Evolutionary conservation across 2,113 vertebrate genomes (phyloP), one percentile per base, ranked within the genome.

Genomic region (Malurus alboscapulatus): DNA sequence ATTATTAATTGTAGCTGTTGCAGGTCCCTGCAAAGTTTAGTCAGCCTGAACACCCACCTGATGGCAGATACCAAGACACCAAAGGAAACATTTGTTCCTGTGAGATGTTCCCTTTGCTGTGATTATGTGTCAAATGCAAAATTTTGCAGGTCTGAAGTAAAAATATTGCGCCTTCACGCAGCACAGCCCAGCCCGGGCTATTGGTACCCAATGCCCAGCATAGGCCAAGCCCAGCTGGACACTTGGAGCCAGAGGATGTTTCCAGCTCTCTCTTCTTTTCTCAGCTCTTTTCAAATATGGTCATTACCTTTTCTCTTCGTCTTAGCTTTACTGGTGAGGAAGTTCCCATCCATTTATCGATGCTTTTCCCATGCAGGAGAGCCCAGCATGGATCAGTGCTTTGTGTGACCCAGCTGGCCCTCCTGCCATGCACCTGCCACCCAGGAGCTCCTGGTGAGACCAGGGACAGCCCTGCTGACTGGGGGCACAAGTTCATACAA

Each of bases 331-430:
- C 9, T 1, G 1, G 16, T 1, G 2, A 75, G 65, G 27, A 69
- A 74, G 34, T 40, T 30, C 19, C 59, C 8, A 1, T n/a, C 14
- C 22, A 3, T 80, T 77, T n/a, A 22, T 27, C 19, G 3, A 2
- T 10, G 50, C 34, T 77, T 9, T 57, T 45, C 19, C 55, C 2
- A 0, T 3, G 25, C 0, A 0, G 74, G 27, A 78, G 5, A 24
- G 14, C 69, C 57, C 51, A 6, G 24, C 2, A 0, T 4, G 38
- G 30, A 27, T 38, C 2, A 1, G 36, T 9, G 50, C 67, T 54
- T 24, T 1, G 32, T 34, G 25, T 27, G 40, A 58, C 53, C 38
- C 1, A 1, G 8, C 15, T 4, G 3, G n/a, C 0, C 5, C 53
- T 75, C 57, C 72, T 29, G 0, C 57, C 7, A 0, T 1, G 3